A percentile compares a stretch with the other conserved stretches of the same genome.
Conservation (phyloP, 2,888 invertebrate species). For the Zaprionus obscuricornis region DNA sequence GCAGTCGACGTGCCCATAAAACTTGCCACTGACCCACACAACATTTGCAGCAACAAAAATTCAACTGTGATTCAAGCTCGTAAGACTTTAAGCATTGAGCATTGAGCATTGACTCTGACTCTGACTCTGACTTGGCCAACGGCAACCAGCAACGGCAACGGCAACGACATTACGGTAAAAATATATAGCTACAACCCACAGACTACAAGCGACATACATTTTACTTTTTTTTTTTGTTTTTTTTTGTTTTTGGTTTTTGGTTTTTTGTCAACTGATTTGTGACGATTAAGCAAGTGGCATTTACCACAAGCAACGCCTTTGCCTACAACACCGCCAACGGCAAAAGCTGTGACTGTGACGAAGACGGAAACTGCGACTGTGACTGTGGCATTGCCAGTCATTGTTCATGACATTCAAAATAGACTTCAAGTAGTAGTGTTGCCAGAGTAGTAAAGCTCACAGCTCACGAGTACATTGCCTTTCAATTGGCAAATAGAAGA, state of each 20-base stretch:
- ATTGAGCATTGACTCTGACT: neutral
- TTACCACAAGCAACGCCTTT: conserved; percentile 37
- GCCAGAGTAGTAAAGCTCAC: conserved; percentile 17
- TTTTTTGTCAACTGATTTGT: conserved; percentile 63
- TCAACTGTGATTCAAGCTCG: conserved; percentile 23
- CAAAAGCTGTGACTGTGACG: too few species aligned
- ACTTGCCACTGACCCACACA: conserved; percentile 76
- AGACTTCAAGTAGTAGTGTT: conserved; percentile 65
- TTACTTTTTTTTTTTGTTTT: too few species aligned
- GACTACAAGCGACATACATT: conserved; percentile 38
- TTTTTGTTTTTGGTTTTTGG: conserved; percentile 38
- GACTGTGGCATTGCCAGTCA: conserved; percentile 55
- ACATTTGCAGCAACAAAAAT: conserved; percentile 29
- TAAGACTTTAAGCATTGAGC: neutral
- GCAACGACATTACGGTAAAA: conserved; percentile 42
- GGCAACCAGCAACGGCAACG: conserved; percentile 34
- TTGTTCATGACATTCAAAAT: conserved; percentile 80
- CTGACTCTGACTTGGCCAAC: conserved; percentile 1
- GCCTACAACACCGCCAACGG: conserved; percentile 1
- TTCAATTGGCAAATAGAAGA: conserved; percentile 26
- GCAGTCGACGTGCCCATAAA: conserved; percentile 32
- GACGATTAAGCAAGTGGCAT: conserved; percentile 62
- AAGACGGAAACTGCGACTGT: neutral
- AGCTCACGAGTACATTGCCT: conserved; percentile 49
- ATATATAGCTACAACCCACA: conserved; percentile 18